Conservation (phyloP, 2,113 vertebrate species). For the Xerus inauris region DNA sequence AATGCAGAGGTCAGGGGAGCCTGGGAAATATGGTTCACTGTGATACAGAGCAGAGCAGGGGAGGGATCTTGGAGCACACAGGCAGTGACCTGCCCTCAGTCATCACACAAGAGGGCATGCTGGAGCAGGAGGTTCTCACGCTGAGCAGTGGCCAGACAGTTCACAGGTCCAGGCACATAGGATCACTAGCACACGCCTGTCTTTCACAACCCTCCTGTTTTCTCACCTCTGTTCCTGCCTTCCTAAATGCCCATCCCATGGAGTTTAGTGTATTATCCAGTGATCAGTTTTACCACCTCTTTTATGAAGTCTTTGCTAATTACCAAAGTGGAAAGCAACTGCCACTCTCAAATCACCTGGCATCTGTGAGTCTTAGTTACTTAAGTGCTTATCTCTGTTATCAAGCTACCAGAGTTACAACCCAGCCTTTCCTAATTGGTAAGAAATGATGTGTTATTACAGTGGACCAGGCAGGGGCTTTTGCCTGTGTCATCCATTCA, state of each 20-base stretch:
- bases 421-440: not conserved
- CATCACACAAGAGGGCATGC: not conserved
- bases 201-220: not conserved
- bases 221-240: not conserved
- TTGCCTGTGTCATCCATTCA: not conserved
- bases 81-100: not conserved
- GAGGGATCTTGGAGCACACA: not conserved
- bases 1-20: conserved; percentile 42
- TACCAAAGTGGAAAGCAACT: not conserved
- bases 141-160: not conserved
- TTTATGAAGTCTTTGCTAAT: not conserved
- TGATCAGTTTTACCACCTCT: not conserved
- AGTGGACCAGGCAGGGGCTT: not conserved
- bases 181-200: not conserved
- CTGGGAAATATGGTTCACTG: conserved; percentile 34
- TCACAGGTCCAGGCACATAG: not conserved
- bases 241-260: not conserved
- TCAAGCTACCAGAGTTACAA: not conserved
- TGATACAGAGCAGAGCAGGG: conserved; percentile 4
- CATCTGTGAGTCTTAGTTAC: not conserved
- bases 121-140: not conserved
- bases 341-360: not conserved
- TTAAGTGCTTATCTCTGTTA: not conserved
- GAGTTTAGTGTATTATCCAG: not conserved
- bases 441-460: not conserved